phyloP scores from a whole-genome alignment of 2,113 vertebrate species.

The Siniperca chuatsi region DNA sequence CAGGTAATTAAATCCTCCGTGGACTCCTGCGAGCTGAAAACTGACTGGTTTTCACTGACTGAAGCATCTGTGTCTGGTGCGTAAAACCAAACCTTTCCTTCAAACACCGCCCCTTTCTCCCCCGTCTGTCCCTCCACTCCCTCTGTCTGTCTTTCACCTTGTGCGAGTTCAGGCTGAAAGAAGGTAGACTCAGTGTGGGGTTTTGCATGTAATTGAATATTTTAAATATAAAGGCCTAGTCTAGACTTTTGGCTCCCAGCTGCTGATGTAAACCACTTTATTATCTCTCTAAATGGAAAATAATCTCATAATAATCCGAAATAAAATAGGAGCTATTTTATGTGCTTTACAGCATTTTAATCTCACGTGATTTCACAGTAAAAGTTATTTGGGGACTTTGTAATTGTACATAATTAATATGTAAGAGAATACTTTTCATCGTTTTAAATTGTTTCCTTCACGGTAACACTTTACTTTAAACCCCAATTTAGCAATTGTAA shows the following conservation, averaged over 20 bases:
- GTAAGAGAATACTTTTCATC: background rate
- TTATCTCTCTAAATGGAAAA: slow-evolving; percentile 15
- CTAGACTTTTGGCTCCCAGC: slow-evolving; percentile 1
- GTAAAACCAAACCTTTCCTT: slow-evolving; percentile 40
- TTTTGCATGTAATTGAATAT: slow-evolving; percentile 40
- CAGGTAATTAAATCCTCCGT: slow-evolving; percentile 51
- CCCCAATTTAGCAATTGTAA: background rate
- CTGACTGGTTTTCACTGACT: slow-evolving; percentile 56
- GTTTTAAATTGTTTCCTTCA: background rate
- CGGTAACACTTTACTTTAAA: background rate
- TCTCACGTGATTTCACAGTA: background rate
- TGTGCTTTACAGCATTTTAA: background rate
- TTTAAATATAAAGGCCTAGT: slow-evolving; percentile 36
- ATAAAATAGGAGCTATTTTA: background rate
- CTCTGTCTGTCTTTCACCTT: slow-evolving; percentile 42
- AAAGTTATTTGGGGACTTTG: background rate
- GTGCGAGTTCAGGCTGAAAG: slow-evolving; percentile 24
- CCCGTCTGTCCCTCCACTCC: background rate
- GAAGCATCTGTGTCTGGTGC: slow-evolving; percentile 51
- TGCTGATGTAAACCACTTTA: slow-evolving; percentile 33
- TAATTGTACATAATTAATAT: background rate
- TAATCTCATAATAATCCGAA: background rate
- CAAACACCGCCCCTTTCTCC: slow-evolving; percentile 45
- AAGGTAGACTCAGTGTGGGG: slow-evolving; percentile 22
- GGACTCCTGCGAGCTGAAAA: slow-evolving; percentile 32